These are phyloP conservation scores for Hemiscyllium ocellatum DNA, from an alignment of 2,113 vertebrate species.

Conservation along the genomic window DNA sequence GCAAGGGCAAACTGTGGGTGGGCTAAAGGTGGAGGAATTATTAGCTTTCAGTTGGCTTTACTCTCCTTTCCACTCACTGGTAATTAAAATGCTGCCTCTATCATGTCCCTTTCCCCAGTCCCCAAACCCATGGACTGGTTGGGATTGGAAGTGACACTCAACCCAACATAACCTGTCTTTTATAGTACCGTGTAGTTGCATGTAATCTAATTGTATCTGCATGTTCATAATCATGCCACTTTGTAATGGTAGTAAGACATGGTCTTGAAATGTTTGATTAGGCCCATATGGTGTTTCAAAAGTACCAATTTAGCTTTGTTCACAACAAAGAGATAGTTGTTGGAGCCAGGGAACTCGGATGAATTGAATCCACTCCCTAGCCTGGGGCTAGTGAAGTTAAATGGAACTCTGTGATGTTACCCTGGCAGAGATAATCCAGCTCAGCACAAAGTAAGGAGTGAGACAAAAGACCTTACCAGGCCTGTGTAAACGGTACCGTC, in stretches of 20 bases:
- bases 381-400: not conserved
- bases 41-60: not conserved
- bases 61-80: not conserved
- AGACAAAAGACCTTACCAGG: not conserved
- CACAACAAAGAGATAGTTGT: not conserved
- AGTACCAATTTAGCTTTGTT: not conserved
- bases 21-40: not conserved
- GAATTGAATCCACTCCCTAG: not conserved
- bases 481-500: not conserved
- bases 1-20: not conserved
- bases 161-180: not conserved
- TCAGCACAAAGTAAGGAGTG: not conserved
- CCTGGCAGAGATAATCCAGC: not conserved
- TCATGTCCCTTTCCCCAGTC: too few relatives aligned
- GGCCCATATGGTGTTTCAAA: not conserved
- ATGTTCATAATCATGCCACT: not conserved
- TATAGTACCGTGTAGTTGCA: not conserved
- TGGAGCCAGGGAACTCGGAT: too few relatives aligned
- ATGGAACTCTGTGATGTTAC: not conserved
- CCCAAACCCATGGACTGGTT: too few relatives aligned
- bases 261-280: not conserved
- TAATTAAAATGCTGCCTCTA: not conserved
- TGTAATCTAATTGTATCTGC: not conserved
- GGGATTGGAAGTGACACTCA: too few relatives aligned
- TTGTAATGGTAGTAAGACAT: not conserved